Percentiles rank a stretch among this genome's conserved stretches.
phyloP scores from a whole-genome alignment of 2,888 invertebrate genomes.

The Acanthopleura granulata region DNA sequence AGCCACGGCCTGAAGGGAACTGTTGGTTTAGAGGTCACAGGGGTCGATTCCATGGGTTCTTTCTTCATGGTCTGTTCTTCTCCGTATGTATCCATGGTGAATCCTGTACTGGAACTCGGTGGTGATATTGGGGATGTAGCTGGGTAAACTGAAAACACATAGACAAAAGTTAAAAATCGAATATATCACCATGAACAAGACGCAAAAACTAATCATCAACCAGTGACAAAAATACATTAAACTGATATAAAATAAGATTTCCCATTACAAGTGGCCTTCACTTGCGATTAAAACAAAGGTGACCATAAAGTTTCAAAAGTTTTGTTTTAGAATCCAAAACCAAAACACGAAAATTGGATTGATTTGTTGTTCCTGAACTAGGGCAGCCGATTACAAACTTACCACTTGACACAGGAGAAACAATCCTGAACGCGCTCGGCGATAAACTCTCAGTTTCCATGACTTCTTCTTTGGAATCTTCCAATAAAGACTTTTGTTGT shows the following conservation, averaged over 20 bases:
- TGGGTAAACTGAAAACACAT: background rate
- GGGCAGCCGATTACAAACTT: background rate
- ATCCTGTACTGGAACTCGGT: background rate
- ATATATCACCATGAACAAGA: background rate
- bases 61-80: background rate
- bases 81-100: too few relatives aligned
- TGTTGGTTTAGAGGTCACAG: background rate
- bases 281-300: too few relatives aligned
- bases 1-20: slow-evolving; percentile 8
- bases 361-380: background rate
- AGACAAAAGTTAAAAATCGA: background rate
- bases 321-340: background rate
- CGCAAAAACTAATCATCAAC: background rate
- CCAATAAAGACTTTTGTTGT: background rate
- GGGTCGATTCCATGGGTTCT: background rate
- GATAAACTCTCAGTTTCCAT: background rate
- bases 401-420: background rate
- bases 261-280: background rate
- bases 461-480: background rate
- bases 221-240: background rate
- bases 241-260: background rate
- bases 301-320: background rate
- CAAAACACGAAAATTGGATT: background rate
- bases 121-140: background rate
- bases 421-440: background rate